Evolutionary conservation across 2,888 invertebrate genomes (phyloP).

Genomic region (Hemicrepidius hirtus): DNA sequence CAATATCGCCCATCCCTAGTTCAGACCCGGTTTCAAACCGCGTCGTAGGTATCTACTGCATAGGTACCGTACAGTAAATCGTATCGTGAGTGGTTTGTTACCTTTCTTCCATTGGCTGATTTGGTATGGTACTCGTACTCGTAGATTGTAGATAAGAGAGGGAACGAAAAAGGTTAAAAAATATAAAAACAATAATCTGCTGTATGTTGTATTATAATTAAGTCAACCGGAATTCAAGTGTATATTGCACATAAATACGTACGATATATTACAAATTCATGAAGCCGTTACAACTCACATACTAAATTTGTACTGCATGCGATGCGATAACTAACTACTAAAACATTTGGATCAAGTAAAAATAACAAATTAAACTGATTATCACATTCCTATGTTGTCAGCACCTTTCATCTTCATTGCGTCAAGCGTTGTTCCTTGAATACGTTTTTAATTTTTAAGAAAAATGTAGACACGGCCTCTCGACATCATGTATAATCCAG

Average conservation of each 20-base stretch:
- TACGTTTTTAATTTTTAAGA: slow-evolving; percentile 47
- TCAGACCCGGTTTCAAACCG: too few relatives aligned
- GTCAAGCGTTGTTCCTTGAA: slow-evolving; percentile 45
- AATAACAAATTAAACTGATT: slow-evolving; percentile 70
- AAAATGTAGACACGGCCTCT: slow-evolving; percentile 62
- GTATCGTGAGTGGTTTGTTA: too few relatives aligned
- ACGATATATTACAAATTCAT: slow-evolving; percentile 66
- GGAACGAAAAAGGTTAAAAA: slow-evolving; percentile 24
- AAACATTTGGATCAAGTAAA: slow-evolving; percentile 68
- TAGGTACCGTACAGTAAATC: too few relatives aligned
- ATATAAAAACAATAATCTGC: slow-evolving; percentile 37
- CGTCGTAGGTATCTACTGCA: too few relatives aligned
- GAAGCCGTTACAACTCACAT: slow-evolving; percentile 66
- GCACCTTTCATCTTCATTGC: slow-evolving; percentile 65
- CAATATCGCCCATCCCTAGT: too few relatives aligned
- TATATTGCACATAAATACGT: slow-evolving; percentile 71
- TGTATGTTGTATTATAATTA: slow-evolving; percentile 54
- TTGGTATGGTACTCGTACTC: background rate
- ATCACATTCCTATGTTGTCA: slow-evolving; percentile 71
- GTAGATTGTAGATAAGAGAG: too few relatives aligned
- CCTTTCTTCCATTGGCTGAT: background rate
- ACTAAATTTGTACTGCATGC: slow-evolving; percentile 70
- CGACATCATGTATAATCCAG: slow-evolving; percentile 55
- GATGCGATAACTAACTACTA: slow-evolving; percentile 68
- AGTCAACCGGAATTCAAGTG: slow-evolving; percentile 52